Evolutionary conservation across 1,140 invertebrate species (phyloP).

Genomic region (Oncopeltus fasciatus): DNA sequence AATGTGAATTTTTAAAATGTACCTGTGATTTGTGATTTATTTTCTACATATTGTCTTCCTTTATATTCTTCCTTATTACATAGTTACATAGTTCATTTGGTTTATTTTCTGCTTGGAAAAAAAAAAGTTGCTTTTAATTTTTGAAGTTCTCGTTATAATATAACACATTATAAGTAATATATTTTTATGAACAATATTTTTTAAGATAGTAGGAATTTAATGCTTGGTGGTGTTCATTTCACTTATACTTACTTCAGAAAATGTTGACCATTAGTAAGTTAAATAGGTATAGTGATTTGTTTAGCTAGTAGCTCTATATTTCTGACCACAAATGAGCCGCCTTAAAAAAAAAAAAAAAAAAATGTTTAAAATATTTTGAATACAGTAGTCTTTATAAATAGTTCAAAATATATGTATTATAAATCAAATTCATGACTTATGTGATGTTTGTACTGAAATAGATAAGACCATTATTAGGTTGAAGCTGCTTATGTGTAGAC

Average conservation of each 20-base stretch:
- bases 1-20: not conserved
- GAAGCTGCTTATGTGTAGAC: not conserved
- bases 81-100: not conserved
- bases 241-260: not conserved
- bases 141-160: not conserved
- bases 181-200: not conserved
- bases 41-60: slow-evolving; percentile 6
- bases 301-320: not conserved
- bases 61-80: not conserved
- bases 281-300: not conserved
- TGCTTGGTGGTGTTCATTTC: not conserved
- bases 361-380: not conserved
- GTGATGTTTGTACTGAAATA: not conserved
- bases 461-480: not conserved
- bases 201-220: not conserved
- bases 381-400: not conserved
- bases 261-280: not conserved
- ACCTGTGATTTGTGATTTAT: slow-evolving; percentile 1
- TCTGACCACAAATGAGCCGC: not conserved
- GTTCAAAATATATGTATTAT: not conserved
- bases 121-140: not conserved
- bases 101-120: not conserved
- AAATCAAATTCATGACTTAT: not conserved
- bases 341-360: not conserved
- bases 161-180: not conserved